A percentile compares a stretch with the other conserved stretches of the same genome.
These are phyloP conservation scores for Dione juno DNA, from an alignment of 2,888 invertebrate species.

Conservation along the genomic window DNA sequence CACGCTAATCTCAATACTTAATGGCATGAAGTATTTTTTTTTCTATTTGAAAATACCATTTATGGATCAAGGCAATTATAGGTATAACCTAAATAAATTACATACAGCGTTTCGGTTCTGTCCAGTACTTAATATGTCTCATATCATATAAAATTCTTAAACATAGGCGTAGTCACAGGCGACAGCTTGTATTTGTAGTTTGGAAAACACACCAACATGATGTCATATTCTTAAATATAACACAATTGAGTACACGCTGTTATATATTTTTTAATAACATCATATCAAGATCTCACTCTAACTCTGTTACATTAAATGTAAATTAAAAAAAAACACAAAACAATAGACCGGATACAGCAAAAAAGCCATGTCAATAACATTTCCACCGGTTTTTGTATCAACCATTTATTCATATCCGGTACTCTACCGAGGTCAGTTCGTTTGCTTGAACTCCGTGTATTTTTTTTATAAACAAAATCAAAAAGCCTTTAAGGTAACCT, in stretches of 20 bases:
- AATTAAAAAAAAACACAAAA: slow-evolving; percentile 12
- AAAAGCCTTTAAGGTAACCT: neutral
- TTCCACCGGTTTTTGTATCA: slow-evolving; percentile 50
- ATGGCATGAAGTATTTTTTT: no score
- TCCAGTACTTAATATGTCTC: no score
- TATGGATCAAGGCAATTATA: no score
- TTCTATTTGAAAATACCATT: no score
- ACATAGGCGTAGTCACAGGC: no score
- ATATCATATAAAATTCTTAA: no score
- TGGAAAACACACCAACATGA: no score
- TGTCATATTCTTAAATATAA: no score
- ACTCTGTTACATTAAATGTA: neutral
- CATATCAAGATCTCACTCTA: neutral
- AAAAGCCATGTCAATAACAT: slow-evolving; percentile 64
- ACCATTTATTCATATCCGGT: slow-evolving; percentile 39
- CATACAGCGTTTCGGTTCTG: no score
- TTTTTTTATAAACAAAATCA: neutral
- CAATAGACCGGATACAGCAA: slow-evolving; percentile 42
- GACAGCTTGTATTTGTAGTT: no score
- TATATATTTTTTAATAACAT: neutral
- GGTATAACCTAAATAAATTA: no score
- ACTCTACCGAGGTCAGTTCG: slow-evolving; percentile 39
- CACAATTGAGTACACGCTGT: neutral
- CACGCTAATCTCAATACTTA: no score
- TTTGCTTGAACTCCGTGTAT: neutral